These are phyloP conservation scores for Pipistrellus nathusii DNA, from an alignment of 2,797 vertebrate genomes.

Conservation along the genomic window DNA sequence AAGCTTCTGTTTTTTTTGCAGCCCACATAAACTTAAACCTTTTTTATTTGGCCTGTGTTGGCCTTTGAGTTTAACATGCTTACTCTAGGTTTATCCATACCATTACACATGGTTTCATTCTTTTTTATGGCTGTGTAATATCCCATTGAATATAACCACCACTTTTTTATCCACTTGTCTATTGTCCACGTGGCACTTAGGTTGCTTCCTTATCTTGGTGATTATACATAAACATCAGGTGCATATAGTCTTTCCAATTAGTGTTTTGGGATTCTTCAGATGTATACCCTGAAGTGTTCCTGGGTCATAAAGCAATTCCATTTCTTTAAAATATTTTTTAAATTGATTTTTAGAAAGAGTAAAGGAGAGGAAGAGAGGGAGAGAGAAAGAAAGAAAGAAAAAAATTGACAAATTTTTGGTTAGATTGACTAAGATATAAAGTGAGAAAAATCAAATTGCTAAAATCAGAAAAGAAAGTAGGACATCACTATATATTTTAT, in stretches of 20 bases:
- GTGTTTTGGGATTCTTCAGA: not conserved
- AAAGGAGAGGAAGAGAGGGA: not conserved
- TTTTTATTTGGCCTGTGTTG: too few species aligned
- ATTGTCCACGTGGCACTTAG: not conserved
- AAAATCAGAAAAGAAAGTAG: slow-evolving; percentile 31
- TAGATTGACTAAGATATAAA: not conserved
- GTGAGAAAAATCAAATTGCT: slow-evolving; percentile 18
- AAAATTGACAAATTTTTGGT: not conserved
- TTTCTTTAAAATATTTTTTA: not conserved
- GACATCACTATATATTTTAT: not conserved
- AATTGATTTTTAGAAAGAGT: not conserved
- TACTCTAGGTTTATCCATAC: not conserved
- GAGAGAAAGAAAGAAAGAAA: not conserved
- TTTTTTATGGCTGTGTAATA: not conserved
- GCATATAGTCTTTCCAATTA: not conserved
- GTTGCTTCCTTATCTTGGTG: not conserved
- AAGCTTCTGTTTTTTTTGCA: too few species aligned
- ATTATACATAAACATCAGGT: not conserved
- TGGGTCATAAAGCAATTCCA: not conserved
- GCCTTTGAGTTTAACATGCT: too few species aligned
- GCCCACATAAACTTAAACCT: too few species aligned
- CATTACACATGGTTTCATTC: not conserved
- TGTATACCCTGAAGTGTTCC: not conserved
- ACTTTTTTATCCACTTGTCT: not conserved
- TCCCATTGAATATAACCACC: not conserved